Base-by-base conservation (phyloP, 2,797 vertebrate genomes). In the Moxostoma hubbsi region DNA sequence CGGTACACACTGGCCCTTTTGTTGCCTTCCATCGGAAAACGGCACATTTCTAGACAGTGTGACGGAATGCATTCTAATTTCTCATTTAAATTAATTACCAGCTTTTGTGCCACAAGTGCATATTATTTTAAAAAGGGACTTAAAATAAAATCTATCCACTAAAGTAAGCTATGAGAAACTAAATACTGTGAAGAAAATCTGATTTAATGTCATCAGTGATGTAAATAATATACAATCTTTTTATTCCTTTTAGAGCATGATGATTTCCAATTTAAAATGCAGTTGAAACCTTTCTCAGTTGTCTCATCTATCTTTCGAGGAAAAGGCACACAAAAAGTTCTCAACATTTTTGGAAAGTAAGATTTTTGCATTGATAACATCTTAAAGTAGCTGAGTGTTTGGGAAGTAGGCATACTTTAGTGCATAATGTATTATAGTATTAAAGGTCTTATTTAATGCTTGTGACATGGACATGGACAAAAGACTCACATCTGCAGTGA, bases 71-170 rank as follows among this genome's bases (percentile, higher is more conserved):
- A 79, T 57, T 51, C 6, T 49, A 47, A 63, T 57, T 64, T 62
- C 47, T n/a, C 18, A 49, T 73, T 76, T 80, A 18, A 79, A 74
- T 65, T 54, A 79, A 72, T 84, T 75, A 76, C 57, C 12, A 46
- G 45, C 55, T 54, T 79, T 76, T 72, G 55, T 73, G 46, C 36
- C 10, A 68, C 53, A 82, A 71, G 6, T n/a, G n/a, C n/a, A 46
- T 18, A 75, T 75, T 18, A 54, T 9, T 65, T 50, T 16, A 10
- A 9, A 16, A 75, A 75, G 24, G 9, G 10, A 4, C 13, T 55
- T 65, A 5, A 46, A 46, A 46, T 65, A n/a, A 46, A 73, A 50
- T 24, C 16, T 61, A 13, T 59, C 16, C 5, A 49, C 58, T 59
- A 6, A 58, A 58, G 54, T n/a, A 55, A 13, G 12, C 12, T n/a